Percentiles rank a stretch among this genome's conserved stretches.
These are phyloP conservation scores for Boloria euphrosyne DNA, from an alignment of 2,888 invertebrate genomes.

Conservation along the genomic window DNA sequence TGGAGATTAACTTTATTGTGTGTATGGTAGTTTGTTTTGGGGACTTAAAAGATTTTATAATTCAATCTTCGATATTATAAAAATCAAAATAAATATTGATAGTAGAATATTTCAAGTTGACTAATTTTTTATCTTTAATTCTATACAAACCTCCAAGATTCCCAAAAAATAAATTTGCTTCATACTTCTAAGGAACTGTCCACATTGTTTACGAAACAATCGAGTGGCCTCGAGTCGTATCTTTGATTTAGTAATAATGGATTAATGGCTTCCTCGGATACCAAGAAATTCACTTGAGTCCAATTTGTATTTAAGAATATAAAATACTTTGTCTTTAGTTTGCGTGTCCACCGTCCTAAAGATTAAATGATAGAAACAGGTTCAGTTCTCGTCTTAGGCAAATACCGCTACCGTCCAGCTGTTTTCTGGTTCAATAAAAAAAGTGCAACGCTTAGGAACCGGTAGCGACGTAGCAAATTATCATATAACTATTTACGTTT, in stretches of 20 bases:
- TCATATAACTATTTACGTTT: neutral
- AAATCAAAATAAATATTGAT: neutral
- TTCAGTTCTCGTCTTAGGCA: no score
- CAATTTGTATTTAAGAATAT: constrained; percentile 2
- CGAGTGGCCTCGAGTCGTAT: constrained; percentile 14
- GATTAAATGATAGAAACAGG: no score
- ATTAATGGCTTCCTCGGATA: constrained; percentile 12
- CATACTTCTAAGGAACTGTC: constrained; percentile 14
- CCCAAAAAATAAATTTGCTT: constrained; percentile 1
- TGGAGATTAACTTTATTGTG: no score
- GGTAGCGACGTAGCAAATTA: no score
- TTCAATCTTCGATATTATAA: no score
- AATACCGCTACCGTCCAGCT: no score
- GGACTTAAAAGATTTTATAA: no score
- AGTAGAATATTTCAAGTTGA: neutral
- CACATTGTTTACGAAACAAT: constrained; percentile 24
- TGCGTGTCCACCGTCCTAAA: no score
- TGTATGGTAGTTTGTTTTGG: no score
- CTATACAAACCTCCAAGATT: neutral
- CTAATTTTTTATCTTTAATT: neutral
- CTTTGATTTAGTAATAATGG: constrained; percentile 19
- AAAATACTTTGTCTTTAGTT: neutral
- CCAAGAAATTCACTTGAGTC: constrained; percentile 10
- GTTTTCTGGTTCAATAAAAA: no score
- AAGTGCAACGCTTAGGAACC: no score